Evolutionary conservation across 2,888 invertebrate genomes (phyloP), one percentile per base, ranked within the genome.

Genomic region (Agrochola lota): DNA sequence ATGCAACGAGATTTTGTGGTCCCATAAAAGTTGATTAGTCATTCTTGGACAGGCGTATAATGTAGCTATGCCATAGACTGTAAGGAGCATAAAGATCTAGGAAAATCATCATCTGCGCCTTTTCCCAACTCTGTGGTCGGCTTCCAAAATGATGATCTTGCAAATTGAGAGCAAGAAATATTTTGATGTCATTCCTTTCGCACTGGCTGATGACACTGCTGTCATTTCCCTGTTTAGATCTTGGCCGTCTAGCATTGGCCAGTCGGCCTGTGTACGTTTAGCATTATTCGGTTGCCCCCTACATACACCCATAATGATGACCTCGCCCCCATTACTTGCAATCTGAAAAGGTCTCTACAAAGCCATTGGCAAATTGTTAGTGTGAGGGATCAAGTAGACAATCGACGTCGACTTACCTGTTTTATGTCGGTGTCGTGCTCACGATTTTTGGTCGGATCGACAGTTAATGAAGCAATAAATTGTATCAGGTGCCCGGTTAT

Each of bases 401-500:
- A 77, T 64, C 55, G 43, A 46, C 72, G n/a, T 63, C 62, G 46
- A 68, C 81, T 67, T 72, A 81, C 72, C 60, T 68, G 83, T 85
- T 70, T 83, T 72, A 83, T 71, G 55, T 30, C 75, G 8, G 35
- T 84, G 85, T 83, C 85, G 85, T 75, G 83, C 52, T 75, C 85
- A 83, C 81, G 83, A 83, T 76, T 84, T 83, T 85, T 72, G 64
- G 68, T 74, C 43, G 62, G 62, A 75, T 46, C 76, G 62, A 69
- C n/a, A 62, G 49, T 52, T 71, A 69, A 74, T 80, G 71, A 80
- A 71, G 80, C 57, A 35, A 64, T 81, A 75, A 73, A 75, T 66
- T 55, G 12, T 76, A 63, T 68, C 72, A 69, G 62, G 74, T 80
- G 67, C 63, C 59, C 15, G 52, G 26, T 57, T 80, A 46, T 63